Conservation (phyloP, 1,140 invertebrate genomes). For the Drosophila mayri region DNA sequence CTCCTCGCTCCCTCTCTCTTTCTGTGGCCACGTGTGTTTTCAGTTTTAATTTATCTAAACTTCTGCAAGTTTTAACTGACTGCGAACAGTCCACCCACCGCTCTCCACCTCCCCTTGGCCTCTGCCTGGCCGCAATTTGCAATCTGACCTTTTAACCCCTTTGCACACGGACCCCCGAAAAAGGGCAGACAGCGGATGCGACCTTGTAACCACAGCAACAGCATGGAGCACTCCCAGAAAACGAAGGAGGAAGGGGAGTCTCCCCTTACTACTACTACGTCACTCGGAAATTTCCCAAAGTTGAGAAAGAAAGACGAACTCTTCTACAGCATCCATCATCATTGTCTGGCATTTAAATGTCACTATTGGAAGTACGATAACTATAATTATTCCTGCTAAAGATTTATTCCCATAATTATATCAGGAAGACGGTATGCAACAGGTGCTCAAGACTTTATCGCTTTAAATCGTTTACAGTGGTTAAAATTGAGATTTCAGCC, state of each 20-base stretch:
- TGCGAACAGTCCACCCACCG: conserved; percentile 6
- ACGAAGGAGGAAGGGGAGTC: not conserved
- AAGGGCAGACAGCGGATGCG: conserved; percentile 40
- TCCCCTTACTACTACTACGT: not conserved
- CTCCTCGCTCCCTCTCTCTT: not conserved
- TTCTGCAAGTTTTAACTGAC: conserved; percentile 64
- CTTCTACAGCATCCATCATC: conserved; percentile 9
- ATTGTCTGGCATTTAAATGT: conserved; percentile 41
- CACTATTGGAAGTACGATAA: not conserved
- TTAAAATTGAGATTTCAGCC: no score
- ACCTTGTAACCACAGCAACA: conserved; percentile 82
- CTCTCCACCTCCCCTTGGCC: not conserved
- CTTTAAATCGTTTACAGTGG: conserved; percentile 7
- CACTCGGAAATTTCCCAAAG: not conserved
- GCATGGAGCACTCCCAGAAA: conserved; percentile 8
- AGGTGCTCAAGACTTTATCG: conserved; percentile 7
- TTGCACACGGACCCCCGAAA: conserved; percentile 20
- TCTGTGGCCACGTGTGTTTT: conserved; percentile 65
- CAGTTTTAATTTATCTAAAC: conserved; percentile 76
- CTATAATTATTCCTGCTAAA: conserved; percentile 14
- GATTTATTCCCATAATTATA: conserved; percentile 11
- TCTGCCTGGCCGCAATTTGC: conserved; percentile 57
- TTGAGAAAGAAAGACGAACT: not conserved
- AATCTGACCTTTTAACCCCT: conserved; percentile 81
- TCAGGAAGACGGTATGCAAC: conserved; percentile 3